Evolutionary conservation across 2,113 vertebrate genomes (phyloP).

Genomic region (Aleadryas rufinucha): DNA sequence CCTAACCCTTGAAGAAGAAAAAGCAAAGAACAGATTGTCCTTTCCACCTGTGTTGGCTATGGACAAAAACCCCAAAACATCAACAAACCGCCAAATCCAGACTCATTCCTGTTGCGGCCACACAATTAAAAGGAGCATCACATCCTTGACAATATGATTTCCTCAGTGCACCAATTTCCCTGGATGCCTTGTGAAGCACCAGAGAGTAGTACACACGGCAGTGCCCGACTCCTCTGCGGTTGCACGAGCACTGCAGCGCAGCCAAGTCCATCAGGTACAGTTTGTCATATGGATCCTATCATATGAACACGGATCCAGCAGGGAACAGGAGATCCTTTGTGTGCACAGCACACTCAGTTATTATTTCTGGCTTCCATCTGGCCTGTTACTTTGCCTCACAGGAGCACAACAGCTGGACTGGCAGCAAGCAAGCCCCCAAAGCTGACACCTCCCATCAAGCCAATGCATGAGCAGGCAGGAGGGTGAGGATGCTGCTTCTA

Average conservation of each 20-base stretch:
- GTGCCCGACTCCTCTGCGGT: neutral
- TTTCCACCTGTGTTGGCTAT: constrained; percentile 1
- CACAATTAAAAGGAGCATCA: neutral
- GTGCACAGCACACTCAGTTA: neutral
- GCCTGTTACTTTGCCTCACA: neutral
- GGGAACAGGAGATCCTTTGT: constrained; percentile 16
- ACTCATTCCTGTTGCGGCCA: neutral
- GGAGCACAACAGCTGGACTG: constrained; percentile 24
- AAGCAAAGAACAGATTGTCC: constrained; percentile 21
- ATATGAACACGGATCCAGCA: neutral
- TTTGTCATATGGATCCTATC: neutral
- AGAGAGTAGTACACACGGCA: neutral
- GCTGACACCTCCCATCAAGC: neutral
- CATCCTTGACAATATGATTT: neutral
- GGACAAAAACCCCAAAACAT: neutral
- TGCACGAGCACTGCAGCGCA: neutral
- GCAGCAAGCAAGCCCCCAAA: neutral
- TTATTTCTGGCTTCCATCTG: constrained; percentile 10
- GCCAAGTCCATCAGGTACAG: neutral
- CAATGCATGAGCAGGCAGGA: neutral
- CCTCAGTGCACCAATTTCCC: neutral
- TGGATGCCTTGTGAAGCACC: neutral
- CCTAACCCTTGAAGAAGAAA: neutral
- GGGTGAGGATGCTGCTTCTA: neutral
- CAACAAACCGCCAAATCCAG: neutral